Evolutionary conservation across 2,113 vertebrate genomes (phyloP).

Genomic region (Coptodon bakossiorum): DNA sequence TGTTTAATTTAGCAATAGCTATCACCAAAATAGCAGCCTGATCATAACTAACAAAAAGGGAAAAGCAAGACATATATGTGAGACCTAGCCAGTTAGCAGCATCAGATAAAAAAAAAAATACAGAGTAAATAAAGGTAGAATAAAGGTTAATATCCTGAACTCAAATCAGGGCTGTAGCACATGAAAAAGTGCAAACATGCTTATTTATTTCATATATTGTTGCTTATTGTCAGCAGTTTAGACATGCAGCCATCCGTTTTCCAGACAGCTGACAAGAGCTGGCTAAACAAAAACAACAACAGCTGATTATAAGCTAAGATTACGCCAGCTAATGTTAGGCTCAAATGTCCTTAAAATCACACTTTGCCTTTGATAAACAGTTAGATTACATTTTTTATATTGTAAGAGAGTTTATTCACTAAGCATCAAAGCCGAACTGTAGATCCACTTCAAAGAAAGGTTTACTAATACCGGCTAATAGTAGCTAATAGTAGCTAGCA

Average conservation of each 20-base stretch:
- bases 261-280: not conserved
- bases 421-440: not conserved
- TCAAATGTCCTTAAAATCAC: not conserved
- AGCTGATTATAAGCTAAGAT: not conserved
- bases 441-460: not conserved
- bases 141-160: not conserved
- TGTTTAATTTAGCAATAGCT: not conserved
- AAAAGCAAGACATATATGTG: not conserved
- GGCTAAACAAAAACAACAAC: not conserved
- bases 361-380: not conserved
- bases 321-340: not conserved
- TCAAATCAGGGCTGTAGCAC: not conserved
- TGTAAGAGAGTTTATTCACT: not conserved
- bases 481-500: not conserved
- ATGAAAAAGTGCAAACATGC: not conserved
- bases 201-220: not conserved
- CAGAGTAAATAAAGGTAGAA: not conserved
- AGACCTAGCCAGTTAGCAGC: not conserved
- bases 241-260: not conserved
- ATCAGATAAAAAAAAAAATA: not conserved
- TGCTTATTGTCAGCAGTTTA: not conserved
- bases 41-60: not conserved
- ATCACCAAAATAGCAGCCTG: not conserved
- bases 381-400: not conserved
- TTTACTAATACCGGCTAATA: not conserved